Conservation (phyloP, 1,140 invertebrate genomes). For the Trichoplusia ni region DNA sequence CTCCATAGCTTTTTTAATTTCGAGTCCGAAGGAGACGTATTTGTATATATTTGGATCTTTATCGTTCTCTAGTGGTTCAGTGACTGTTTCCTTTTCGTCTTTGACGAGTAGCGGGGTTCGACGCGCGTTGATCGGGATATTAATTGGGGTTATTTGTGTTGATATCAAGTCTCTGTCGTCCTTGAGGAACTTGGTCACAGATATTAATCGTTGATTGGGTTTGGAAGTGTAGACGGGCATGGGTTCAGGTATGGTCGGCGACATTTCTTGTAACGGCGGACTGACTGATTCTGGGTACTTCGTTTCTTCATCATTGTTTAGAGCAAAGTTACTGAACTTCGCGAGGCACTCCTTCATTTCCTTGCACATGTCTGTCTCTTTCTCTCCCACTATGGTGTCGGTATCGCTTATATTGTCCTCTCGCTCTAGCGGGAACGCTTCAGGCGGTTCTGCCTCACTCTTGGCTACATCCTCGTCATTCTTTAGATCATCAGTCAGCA, state of each 20-base stretch:
- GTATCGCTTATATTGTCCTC: constrained; percentile 67
- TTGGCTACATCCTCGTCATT: constrained; percentile 43
- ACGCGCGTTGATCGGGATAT: constrained; percentile 49
- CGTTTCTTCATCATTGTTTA: constrained; percentile 41
- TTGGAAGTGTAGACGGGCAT: constrained; percentile 64
- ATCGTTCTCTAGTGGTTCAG: constrained; percentile 32
- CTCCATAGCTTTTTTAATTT: constrained; percentile 76
- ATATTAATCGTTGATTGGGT: constrained; percentile 54
- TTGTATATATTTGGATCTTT: constrained; percentile 62
- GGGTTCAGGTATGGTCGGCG: constrained; percentile 62
- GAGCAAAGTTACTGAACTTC: constrained; percentile 69
- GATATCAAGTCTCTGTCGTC: constrained; percentile 37
- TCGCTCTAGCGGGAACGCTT: constrained; percentile 65
- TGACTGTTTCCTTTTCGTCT: constrained; percentile 37
- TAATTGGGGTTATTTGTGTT: constrained; percentile 22
- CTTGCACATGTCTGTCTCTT: constrained; percentile 63
- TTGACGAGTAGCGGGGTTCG: constrained; percentile 41
- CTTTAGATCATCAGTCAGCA: constrained; percentile 48
- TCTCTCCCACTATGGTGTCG: constrained; percentile 71
- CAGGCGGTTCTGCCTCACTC: constrained; percentile 66
- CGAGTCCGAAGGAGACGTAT: constrained; percentile 67
- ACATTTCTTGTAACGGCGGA: constrained; percentile 73
- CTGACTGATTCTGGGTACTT: constrained; percentile 67
- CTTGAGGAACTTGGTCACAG: constrained; percentile 61
- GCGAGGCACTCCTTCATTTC: constrained; percentile 74